Evolutionary conservation across 2,797 vertebrate genomes (phyloP).

Genomic region (Todus mexicanus): DNA sequence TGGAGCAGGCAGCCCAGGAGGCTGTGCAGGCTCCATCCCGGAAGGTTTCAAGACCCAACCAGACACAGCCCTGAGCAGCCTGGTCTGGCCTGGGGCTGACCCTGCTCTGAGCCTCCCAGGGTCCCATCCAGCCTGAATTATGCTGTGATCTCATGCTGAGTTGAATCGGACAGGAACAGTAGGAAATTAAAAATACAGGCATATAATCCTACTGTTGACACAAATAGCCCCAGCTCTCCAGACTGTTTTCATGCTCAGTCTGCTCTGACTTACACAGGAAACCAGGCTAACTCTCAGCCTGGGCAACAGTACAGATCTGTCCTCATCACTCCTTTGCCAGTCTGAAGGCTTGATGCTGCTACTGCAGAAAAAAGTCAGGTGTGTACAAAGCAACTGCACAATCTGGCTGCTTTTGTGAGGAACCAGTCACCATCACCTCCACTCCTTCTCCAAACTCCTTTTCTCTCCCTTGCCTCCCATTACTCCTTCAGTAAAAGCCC

Average conservation of each 20-base stretch:
- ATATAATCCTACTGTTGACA: constrained; percentile 47
- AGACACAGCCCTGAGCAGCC: neutral
- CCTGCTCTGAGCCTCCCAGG: neutral
- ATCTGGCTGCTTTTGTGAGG: neutral
- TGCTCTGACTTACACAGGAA: neutral
- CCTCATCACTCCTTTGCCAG: neutral
- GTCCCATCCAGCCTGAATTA: neutral
- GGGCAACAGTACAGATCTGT: neutral
- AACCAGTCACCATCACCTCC: neutral
- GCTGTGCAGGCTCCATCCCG: neutral
- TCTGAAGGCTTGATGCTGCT: neutral
- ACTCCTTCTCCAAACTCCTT: neutral
- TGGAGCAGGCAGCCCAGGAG: neutral
- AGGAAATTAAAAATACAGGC: constrained; percentile 57
- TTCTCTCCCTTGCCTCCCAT: neutral
- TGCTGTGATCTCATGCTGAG: neutral
- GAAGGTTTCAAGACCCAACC: neutral
- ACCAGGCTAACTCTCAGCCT: neutral
- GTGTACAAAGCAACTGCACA: neutral
- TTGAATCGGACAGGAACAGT: neutral
- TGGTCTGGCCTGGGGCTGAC: neutral
- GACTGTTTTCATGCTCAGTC: neutral
- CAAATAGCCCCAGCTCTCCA: neutral
- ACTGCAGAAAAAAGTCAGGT: neutral
- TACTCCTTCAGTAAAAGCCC: neutral